phyloP scores from a whole-genome alignment of 1,140 invertebrate genomes.

The Habropoda laboriosa region DNA sequence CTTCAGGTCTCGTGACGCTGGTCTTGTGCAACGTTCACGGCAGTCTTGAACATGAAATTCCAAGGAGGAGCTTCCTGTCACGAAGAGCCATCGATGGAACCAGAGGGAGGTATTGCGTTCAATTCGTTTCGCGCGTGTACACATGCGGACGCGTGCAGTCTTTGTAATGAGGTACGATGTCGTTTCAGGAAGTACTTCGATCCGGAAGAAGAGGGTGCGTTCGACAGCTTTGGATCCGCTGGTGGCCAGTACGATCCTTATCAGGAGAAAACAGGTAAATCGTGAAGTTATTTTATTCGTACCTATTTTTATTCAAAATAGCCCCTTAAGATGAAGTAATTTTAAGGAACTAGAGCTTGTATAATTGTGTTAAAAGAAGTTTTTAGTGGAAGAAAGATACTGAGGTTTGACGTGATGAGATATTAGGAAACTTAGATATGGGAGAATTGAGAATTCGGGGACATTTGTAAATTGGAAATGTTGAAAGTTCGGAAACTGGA shows the following conservation, averaged over 20 bases:
- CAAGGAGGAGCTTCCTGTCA: conserved; percentile 72
- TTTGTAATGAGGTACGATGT: neutral
- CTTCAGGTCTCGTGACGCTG: conserved; percentile 71
- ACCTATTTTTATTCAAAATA: neutral
- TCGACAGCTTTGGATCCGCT: conserved; percentile 75
- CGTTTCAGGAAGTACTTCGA: conserved; percentile 76
- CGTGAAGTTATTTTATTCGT: too few relatives aligned
- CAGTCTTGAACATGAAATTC: conserved; percentile 72
- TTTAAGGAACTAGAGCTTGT: neutral
- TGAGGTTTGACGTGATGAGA: too few relatives aligned
- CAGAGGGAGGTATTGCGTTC: conserved; percentile 73
- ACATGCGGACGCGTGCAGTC: neutral
- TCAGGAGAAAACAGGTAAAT: conserved; percentile 72
- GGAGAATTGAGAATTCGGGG: too few relatives aligned
- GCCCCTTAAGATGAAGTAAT: neutral
- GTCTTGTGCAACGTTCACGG: conserved; percentile 71
- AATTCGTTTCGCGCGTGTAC: neutral
- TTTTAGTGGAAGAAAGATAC: too few relatives aligned
- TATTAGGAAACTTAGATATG: too few relatives aligned
- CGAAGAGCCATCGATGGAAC: conserved; percentile 79
- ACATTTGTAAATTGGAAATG: too few relatives aligned
- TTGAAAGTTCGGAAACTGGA: too few relatives aligned
- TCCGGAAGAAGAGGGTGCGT: conserved; percentile 76
- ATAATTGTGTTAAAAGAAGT: too few relatives aligned
- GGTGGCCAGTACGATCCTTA: conserved; percentile 74